These are phyloP conservation scores for Folsomia manolachei DNA, from an alignment of 2,888 invertebrate species.

Conservation along the genomic window DNA sequence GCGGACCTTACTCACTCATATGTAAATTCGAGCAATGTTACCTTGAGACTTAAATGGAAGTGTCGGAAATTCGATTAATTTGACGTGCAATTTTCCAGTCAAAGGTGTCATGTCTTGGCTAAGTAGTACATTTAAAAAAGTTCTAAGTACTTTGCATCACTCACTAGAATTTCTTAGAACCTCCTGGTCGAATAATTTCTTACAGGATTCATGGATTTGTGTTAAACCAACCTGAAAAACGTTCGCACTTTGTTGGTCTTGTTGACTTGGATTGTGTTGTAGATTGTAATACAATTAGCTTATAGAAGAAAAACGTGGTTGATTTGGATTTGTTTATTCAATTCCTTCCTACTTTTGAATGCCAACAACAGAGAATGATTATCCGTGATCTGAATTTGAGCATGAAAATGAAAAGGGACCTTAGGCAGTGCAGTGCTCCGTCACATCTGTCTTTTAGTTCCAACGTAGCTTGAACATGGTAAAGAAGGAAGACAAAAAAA, in stretches of 20 bases:
- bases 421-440: too few species aligned
- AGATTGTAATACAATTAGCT: too few species aligned
- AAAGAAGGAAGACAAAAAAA: background rate
- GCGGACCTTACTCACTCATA: background rate
- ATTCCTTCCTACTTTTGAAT: too few species aligned
- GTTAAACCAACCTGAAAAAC: background rate
- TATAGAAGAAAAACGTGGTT: too few species aligned
- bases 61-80: constrained; percentile 5
- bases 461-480: background rate
- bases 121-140: background rate
- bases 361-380: background rate
- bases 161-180: too few species aligned
- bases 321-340: background rate
- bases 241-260: background rate
- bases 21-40: background rate
- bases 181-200: background rate
- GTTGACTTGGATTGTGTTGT: too few species aligned
- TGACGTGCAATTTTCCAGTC: background rate
- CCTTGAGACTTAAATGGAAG: constrained; percentile 6
- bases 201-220: background rate
- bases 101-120: background rate
- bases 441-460: background rate
- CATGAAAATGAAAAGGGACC: too few species aligned
- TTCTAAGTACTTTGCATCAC: too few species aligned
- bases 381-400: background rate